Evolutionary conservation across 2,888 invertebrate genomes (phyloP).

Genomic region (Ommatoiulus sabulosus): DNA sequence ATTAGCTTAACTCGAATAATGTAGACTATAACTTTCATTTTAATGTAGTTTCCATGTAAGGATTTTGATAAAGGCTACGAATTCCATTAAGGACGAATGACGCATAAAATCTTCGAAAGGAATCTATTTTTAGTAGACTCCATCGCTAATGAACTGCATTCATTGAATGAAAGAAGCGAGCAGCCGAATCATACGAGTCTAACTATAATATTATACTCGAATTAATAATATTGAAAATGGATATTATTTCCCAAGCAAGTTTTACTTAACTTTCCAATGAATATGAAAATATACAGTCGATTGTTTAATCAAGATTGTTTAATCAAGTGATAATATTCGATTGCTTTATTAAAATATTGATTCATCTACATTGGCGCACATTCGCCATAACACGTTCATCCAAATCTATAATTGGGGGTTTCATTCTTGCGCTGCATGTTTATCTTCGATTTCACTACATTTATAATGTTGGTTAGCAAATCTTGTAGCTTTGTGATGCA

Average conservation of each 20-base stretch:
- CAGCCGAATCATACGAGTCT: not conserved
- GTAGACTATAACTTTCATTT: not conserved
- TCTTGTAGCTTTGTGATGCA: too few relatives aligned
- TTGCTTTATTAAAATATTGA: too few relatives aligned
- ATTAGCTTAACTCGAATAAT: not conserved
- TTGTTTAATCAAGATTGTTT: too few relatives aligned
- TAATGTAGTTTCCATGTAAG: conserved; percentile 26
- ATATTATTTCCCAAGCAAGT: not conserved
- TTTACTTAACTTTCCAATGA: not conserved
- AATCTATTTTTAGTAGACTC: not conserved
- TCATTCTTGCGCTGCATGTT: too few relatives aligned
- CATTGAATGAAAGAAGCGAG: not conserved
- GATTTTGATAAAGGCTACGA: not conserved
- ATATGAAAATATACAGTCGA: too few relatives aligned
- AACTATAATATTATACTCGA: not conserved
- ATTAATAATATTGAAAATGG: not conserved
- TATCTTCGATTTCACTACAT: too few relatives aligned
- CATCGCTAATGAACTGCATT: not conserved
- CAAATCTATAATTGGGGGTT: too few relatives aligned
- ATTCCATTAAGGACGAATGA: conserved; percentile 31
- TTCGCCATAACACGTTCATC: too few relatives aligned
- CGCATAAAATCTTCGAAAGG: not conserved
- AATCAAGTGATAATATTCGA: too few relatives aligned
- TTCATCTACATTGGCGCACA: too few relatives aligned
- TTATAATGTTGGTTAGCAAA: too few relatives aligned